Evolutionary conservation across 2,797 vertebrate genomes (phyloP).

Genomic region (Eupleurogrammus muticus): DNA sequence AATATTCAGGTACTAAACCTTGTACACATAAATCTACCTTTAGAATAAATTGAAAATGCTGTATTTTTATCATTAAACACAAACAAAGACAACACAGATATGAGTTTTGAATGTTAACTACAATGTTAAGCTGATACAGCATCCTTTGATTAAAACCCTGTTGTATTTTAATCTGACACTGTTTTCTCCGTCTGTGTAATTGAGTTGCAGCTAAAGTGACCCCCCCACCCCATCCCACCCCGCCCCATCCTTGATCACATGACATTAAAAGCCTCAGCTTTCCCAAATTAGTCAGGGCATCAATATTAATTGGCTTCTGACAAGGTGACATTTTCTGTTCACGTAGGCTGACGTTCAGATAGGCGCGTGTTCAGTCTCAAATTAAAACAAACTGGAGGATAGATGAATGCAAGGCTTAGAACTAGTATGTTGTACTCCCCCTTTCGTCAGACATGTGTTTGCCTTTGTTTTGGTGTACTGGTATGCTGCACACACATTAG

Average conservation of each 20-base stretch:
- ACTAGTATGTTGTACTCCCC: not conserved
- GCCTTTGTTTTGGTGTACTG: constrained; percentile 42
- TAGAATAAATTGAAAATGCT: not conserved
- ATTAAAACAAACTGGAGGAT: constrained; percentile 10
- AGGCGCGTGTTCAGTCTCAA: constrained; percentile 25
- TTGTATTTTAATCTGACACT: constrained; percentile 35
- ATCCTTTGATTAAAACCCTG: constrained; percentile 18
- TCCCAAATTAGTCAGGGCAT: constrained; percentile 61
- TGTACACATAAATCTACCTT: not conserved
- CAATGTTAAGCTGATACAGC: constrained; percentile 13
- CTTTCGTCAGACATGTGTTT: constrained; percentile 33
- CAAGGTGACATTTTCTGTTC: constrained; percentile 70
- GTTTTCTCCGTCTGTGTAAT: constrained; percentile 40
- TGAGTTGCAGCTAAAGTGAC: constrained; percentile 43
- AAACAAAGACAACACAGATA: not conserved
- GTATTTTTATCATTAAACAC: not conserved
- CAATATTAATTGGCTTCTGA: constrained; percentile 65
- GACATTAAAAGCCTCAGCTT: constrained; percentile 54
- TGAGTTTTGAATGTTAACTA: constrained; percentile 7
- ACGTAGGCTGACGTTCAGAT: constrained; percentile 46
- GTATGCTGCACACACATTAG: constrained; percentile 58
- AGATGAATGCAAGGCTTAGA: not conserved
- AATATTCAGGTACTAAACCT: not conserved
- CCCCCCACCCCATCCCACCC: constrained; percentile 1
- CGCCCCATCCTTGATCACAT: constrained; percentile 40